Evolutionary conservation across 2,888 invertebrate species (phyloP), one percentile per base, ranked within the genome.

Genomic region (Pseudococcus longispinus): DNA sequence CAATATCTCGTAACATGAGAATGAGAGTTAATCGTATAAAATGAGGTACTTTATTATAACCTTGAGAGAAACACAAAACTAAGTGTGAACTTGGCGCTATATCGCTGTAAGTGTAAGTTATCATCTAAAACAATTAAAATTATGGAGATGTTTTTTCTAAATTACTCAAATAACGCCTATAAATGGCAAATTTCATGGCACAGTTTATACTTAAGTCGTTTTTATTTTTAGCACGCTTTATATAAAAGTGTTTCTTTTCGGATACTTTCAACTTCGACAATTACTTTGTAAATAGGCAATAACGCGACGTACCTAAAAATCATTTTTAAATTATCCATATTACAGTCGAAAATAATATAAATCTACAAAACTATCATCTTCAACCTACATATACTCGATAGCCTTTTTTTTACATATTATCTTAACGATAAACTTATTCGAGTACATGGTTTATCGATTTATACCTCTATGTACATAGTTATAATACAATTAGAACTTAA

Each of bases 111-210:
- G 8, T n/a, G 15, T 13, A 23, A 60, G 60, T 60, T 8, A 6
- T 8, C 23, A 60, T 60, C 55, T 55, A 60, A 60, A 23, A 55
- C 13, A 55, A 60, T 60, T 60, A 60, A 9, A 23, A 23, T 60
- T 60, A 23, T n/a, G 51, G 51, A 51, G 51, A 51, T 6, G n/a
- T 15, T 51, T 51, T 51, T 46, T 51, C n/a, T 51, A 51, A 51
- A 51, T 51, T 51, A 51, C n/a, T 51, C 20, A 11, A 23, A 60
- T 23, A 60, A 9, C 20, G 60, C 60, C 23, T 60, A 8, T 60
- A 60, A 60, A 70, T 70, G 70, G 70, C 70, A 70, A 70, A 70
- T 70, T 15, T 70, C 70, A 70, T 70, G 70, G 70, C 70, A 70
- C 70, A 70, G 70, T 70, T 70, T 32, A 29, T 32, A 60, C 23